Evolutionary conservation across 1,140 invertebrate genomes (phyloP).

Genomic region (Yoshiicerus persimilis): DNA sequence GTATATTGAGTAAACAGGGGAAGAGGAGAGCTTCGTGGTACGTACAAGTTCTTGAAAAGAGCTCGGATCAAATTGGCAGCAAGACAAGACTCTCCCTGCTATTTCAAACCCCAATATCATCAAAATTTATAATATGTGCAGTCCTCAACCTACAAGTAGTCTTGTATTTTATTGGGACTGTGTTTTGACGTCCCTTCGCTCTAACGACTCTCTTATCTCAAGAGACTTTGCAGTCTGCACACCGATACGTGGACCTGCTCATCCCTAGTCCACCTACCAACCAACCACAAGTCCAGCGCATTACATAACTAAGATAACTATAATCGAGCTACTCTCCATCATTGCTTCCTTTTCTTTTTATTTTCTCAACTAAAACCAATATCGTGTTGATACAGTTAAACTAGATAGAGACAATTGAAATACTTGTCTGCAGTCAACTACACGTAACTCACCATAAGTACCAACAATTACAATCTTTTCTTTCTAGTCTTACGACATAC

Average conservation of each 20-base stretch:
- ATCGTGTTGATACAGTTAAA: neutral
- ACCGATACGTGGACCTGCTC: neutral
- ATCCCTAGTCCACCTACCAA: neutral
- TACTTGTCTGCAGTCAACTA: neutral
- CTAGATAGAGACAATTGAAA: neutral
- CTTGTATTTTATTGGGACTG: neutral
- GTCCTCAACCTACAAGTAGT: slow-evolving; percentile 23
- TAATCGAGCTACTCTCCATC: neutral
- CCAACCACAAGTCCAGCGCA: neutral
- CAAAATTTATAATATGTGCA: slow-evolving; percentile 35
- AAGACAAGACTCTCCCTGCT: slow-evolving; percentile 1
- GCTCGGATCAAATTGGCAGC: slow-evolving; percentile 29
- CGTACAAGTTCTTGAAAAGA: slow-evolving; percentile 8
- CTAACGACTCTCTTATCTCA: neutral
- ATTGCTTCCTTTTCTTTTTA: neutral
- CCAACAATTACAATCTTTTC: neutral
- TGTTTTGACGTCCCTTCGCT: slow-evolving; percentile 10
- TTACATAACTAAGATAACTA: neutral
- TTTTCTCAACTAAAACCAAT: neutral
- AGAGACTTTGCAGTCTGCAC: neutral
- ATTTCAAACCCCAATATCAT: slow-evolving; percentile 30
- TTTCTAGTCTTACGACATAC: neutral
- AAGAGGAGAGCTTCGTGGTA: neutral
- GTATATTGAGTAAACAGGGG: slow-evolving; percentile 40
- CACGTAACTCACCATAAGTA: neutral